phyloP scores from a whole-genome alignment of 1,140 invertebrate genomes.

The Adoxophyes honmai region DNA sequence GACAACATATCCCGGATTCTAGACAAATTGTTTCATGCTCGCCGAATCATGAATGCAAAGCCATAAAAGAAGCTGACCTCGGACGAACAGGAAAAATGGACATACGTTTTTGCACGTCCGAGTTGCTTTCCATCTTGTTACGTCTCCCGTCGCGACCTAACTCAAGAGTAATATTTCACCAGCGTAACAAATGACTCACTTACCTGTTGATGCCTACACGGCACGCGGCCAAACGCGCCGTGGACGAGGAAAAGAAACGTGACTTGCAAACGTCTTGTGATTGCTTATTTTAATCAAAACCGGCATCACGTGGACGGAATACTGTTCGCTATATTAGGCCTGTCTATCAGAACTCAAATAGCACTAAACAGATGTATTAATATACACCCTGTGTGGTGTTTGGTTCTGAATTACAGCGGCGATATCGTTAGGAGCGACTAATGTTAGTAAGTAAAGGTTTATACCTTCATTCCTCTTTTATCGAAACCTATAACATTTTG shows the following conservation, averaged over 20 bases:
- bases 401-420: no score
- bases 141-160: slow-evolving; percentile 36
- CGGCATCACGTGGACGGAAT: neutral
- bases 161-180: slow-evolving; percentile 43
- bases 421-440: no score
- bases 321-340: neutral
- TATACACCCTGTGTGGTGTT: no score
- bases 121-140: slow-evolving; percentile 22
- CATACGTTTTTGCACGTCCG: slow-evolving; percentile 29
- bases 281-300: slow-evolving; percentile 20
- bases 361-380: no score
- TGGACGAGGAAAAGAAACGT: slow-evolving; percentile 27
- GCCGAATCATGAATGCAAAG: neutral
- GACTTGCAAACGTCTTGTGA: slow-evolving; percentile 28
- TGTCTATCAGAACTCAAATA: no score
- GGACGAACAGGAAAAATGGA: slow-evolving; percentile 35
- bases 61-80: slow-evolving; percentile 13
- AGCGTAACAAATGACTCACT: slow-evolving; percentile 55
- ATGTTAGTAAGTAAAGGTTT: no score
- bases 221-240: slow-evolving; percentile 21
- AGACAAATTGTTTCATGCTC: no score
- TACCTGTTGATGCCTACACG: slow-evolving; percentile 49
- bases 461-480: no score
- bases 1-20: no score
- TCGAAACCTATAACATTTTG: no score